Conservation (phyloP, 2,113 vertebrate genomes). For the Recurvirostra avosetta region DNA sequence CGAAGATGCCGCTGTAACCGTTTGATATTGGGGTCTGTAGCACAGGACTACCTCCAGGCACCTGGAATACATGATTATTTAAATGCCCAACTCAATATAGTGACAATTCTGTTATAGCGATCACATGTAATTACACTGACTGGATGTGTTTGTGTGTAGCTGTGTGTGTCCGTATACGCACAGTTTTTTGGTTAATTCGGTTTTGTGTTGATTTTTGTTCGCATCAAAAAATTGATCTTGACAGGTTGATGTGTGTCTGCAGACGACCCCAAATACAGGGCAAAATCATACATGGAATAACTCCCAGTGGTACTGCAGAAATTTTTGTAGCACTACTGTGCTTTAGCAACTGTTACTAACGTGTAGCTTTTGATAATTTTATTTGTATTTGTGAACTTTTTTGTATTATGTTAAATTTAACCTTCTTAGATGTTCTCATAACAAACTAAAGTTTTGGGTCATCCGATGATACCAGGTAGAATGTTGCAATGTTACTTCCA, state of each 20-base stretch:
- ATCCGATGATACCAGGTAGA: not conserved
- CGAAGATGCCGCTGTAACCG: rapidly evolving
- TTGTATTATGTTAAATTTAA: not conserved
- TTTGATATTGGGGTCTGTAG: rapidly evolving
- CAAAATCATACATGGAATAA: not conserved
- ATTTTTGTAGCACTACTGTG: not conserved
- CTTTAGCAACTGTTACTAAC: not conserved
- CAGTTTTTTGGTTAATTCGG: not conserved
- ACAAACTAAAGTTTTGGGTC: not conserved
- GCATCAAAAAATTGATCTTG: not conserved
- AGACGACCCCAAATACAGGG: not conserved
- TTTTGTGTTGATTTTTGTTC: not conserved
- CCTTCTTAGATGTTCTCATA: not conserved
- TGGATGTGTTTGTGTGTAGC: not conserved
- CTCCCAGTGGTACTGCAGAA: not conserved
- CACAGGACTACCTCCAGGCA: rapidly evolving
- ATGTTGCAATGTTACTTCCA: not conserved
- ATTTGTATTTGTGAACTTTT: not conserved
- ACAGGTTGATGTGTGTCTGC: not conserved
- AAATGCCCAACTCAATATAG: rapidly evolving
- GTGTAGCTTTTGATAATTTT: not conserved
- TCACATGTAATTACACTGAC: not conserved
- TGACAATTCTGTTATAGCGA: not conserved
- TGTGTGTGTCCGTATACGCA: not conserved
- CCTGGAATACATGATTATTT: not conserved